Evolutionary conservation across 2,888 invertebrate species (phyloP).

Genomic region (Ephialtes manifestator): DNA sequence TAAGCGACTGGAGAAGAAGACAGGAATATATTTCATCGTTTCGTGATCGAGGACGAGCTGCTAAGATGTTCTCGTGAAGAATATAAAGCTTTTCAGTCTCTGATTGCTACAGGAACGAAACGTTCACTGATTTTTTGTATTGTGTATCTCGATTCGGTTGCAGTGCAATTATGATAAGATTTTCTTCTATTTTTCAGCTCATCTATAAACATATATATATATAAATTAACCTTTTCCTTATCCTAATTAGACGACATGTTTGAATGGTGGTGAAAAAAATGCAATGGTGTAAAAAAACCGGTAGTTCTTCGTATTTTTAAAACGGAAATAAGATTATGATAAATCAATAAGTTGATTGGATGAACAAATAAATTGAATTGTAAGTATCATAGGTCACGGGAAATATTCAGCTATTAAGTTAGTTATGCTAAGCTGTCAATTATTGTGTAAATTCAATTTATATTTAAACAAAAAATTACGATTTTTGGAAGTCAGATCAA

Average conservation of each 20-base stretch:
- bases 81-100: conserved; percentile 8
- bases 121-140: background rate
- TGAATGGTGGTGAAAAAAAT: background rate
- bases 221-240: background rate
- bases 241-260: background rate
- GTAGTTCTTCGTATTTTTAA: background rate
- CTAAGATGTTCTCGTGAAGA: conserved; percentile 34
- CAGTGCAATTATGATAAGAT: conserved; percentile 8
- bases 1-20: conserved; percentile 56
- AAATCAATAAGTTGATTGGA: no score
- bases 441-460: no score
- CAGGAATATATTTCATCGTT: conserved; percentile 53
- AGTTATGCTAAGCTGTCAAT: no score
- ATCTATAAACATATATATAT: background rate
- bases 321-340: background rate
- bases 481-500: no score
- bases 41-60: conserved; percentile 50
- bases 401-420: no score
- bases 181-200: background rate
- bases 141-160: conserved; percentile 4
- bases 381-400: no score
- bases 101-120: conserved; percentile 10
- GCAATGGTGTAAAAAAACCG: background rate
- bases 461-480: no score
- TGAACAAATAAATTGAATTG: no score